phyloP scores from a whole-genome alignment of 1,140 invertebrate species.

The Drosophila aff. region DNA sequence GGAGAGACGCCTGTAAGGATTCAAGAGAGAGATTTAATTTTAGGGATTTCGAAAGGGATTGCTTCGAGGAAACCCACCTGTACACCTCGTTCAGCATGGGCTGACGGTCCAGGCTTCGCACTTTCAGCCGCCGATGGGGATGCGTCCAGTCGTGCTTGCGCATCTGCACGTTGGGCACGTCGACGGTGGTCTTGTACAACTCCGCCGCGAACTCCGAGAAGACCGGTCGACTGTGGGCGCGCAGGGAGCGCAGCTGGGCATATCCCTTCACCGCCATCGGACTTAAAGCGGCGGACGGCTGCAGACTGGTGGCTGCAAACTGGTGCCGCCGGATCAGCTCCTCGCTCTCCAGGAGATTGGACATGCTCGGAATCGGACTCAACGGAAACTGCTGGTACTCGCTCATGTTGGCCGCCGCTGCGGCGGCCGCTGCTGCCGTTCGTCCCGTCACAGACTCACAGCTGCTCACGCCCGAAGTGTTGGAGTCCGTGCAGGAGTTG shows the following conservation, averaged over 20 bases:
- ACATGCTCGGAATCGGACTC: constrained; percentile 93
- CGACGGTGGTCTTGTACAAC: constrained; percentile 70
- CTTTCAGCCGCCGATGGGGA: constrained; percentile 67
- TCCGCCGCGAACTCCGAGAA: constrained; percentile 76
- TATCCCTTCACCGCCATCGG: constrained; percentile 92
- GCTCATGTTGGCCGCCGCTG: constrained; percentile 82
- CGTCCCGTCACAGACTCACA: constrained; percentile 89
- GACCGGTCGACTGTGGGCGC: constrained; percentile 88
- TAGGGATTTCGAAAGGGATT: neutral
- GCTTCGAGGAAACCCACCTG: constrained; percentile 54
- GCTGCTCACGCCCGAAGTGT: constrained; percentile 91
- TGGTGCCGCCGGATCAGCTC: constrained; percentile 73
- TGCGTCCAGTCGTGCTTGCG: constrained; percentile 72
- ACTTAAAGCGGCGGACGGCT: constrained; percentile 83
- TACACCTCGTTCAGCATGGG: constrained; percentile 59
- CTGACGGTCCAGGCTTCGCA: constrained; percentile 75
- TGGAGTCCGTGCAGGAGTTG: constrained; percentile 89
- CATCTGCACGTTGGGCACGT: constrained; percentile 54
- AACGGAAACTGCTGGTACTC: constrained; percentile 89
- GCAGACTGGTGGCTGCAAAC: constrained; percentile 50
- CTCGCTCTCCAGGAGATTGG: constrained; percentile 86
- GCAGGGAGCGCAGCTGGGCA: constrained; percentile 90
- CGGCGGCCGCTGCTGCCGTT: constrained; percentile 62
- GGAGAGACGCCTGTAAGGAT: constrained; percentile 53
- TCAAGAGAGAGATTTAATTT: neutral